Evolutionary conservation across 2,797 vertebrate genomes (phyloP), one percentile per base, ranked within the genome.

Genomic region (Sciurus carolinensis): DNA sequence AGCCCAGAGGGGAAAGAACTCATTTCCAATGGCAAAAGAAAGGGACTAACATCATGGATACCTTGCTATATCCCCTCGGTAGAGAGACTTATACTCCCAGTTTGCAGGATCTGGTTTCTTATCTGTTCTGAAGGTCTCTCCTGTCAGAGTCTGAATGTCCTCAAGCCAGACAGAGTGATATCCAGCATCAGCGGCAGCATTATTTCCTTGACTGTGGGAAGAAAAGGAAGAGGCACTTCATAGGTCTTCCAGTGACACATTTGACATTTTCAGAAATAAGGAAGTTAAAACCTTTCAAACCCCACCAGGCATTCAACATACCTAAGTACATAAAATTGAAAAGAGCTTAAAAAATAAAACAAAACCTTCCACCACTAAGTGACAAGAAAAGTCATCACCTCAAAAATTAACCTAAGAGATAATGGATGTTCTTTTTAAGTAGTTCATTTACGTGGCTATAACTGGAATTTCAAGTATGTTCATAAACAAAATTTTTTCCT

Each of bases 81-180:
- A 99, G 33, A 99, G 98, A 20, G 99, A 99, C 96, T 99, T 99
- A 95, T 99, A 99, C 22, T 99, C 99, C 99, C 99, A 99, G 98
- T 99, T 99, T 85, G 99, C 99, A 36, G 98, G 97, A 94, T 99
- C 99, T 0, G 99, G 98, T 94, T 99, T 99, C 96, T 98, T 98
- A 98, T 99, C 99, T 90, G 99, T 98, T 54, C 99, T 99, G 98
- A 99, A 99, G 1, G 96, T 98, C 81, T 98, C 99, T 87, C 98
- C 96, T 1, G 98, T 97, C 81, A 98, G 96, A 17, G 95, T 87
- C 97, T 99, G 98, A 66, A 99, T 3, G 84, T 99, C 99, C 96
- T 99, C 99, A 73, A 99, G 98, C 99, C 99, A 99, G 94, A 99
- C 96, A 92, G 98, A 99, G 89, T 0, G 79, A 87, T 15, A 97